Evolutionary conservation across 1,140 invertebrate species (phyloP).

Genomic region (Drosophila pseudoobscura): DNA sequence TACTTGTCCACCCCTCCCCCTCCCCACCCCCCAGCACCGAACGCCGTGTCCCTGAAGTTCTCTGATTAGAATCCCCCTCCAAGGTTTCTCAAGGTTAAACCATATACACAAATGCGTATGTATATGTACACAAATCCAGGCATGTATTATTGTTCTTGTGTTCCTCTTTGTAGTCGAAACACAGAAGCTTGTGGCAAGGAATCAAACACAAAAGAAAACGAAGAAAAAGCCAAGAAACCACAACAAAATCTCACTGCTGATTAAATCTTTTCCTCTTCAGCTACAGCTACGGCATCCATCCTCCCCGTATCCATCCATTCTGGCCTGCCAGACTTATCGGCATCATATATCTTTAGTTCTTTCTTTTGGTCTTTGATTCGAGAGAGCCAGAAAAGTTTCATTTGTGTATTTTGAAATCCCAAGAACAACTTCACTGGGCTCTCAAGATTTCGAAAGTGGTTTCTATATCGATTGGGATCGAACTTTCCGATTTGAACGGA

Average conservation of each 20-base stretch:
- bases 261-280: constrained; percentile 48
- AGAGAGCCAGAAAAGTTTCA: no score
- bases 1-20: constrained; percentile 46
- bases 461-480: no score
- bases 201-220: constrained; percentile 49
- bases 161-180: constrained; percentile 2
- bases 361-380: neutral
- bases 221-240: neutral
- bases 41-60: neutral
- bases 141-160: constrained; percentile 14
- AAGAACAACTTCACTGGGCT: no score
- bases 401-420: no score
- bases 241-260: constrained; percentile 33
- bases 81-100: constrained; percentile 57
- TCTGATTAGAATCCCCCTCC: constrained; percentile 55
- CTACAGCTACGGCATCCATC: constrained; percentile 14
- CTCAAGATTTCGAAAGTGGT: no score
- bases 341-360: constrained; percentile 12
- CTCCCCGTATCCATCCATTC: neutral
- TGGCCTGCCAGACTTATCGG: constrained; percentile 10
- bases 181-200: constrained; percentile 7
- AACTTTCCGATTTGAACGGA: no score
- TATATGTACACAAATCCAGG: neutral
- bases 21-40: neutral
- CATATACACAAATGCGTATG: neutral